A percentile compares a stretch with the other conserved stretches of the same genome.
Conservation (phyloP, 2,113 vertebrate species). For the Hippocampus guttulatus region DNA sequence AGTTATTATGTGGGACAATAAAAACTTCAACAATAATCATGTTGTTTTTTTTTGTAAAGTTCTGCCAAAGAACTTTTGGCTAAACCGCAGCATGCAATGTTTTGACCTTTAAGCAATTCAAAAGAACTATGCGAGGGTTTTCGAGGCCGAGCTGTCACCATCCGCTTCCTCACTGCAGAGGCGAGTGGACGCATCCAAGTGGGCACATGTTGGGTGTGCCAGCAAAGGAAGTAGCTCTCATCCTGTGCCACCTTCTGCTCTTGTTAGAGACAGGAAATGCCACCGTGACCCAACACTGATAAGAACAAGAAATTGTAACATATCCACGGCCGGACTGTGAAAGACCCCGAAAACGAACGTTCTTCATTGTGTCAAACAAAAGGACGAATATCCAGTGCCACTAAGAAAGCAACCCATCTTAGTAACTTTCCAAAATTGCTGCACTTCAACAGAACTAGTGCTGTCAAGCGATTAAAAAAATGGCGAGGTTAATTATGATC, state of each 20-base stretch:
- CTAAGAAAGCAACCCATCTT: too few relatives aligned
- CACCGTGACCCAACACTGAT: constrained; percentile 66
- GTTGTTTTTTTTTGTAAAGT: too few relatives aligned
- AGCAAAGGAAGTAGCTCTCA: constrained; percentile 71
- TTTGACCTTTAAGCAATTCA: constrained; percentile 26
- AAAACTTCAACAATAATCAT: too few relatives aligned
- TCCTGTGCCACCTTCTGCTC: constrained; percentile 69
- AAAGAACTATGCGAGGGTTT: constrained; percentile 3
- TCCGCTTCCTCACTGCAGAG: constrained; percentile 22
- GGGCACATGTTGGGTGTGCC: constrained; percentile 58
- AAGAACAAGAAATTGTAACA: constrained; percentile 52
- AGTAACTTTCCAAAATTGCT: too few relatives aligned
- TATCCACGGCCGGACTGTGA: constrained; percentile 32
- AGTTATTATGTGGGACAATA: too few relatives aligned
- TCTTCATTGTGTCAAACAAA: not conserved
- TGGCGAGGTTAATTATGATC: too few relatives aligned
- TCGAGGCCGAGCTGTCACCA: not conserved
- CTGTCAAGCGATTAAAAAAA: too few relatives aligned
- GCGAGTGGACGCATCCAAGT: constrained; percentile 3
- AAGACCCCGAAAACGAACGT: constrained; percentile 2
- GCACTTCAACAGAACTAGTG: too few relatives aligned
- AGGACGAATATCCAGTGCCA: too few relatives aligned
- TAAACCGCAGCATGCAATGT: too few relatives aligned
- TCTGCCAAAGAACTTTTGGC: too few relatives aligned
- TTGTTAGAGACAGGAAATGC: constrained; percentile 69